phyloP scores from a whole-genome alignment of 1,140 invertebrate genomes.

The Anastrepha ludens region DNA sequence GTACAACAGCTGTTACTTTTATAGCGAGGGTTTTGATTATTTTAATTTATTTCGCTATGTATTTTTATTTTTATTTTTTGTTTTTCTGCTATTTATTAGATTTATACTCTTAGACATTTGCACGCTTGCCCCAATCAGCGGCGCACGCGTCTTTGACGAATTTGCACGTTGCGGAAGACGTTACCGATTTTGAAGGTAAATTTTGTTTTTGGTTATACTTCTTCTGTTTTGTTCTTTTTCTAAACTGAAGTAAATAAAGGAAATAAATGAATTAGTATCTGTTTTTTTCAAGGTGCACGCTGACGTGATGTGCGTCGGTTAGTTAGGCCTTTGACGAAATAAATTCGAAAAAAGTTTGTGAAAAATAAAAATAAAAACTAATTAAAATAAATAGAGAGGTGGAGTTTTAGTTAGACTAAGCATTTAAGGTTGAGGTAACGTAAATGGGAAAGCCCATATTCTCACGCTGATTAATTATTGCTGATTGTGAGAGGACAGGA shows the following conservation, averaged over 20 bases:
- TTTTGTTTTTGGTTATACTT: neutral
- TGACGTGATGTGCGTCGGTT: slow-evolving; percentile 8
- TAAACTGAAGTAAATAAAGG: neutral
- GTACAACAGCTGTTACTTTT: slow-evolving; percentile 1
- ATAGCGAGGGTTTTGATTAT: neutral
- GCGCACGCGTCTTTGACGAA: slow-evolving; percentile 38
- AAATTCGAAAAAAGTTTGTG: neutral
- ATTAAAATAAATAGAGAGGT: no score
- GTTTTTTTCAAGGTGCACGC: slow-evolving; percentile 4
- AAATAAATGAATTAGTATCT: neutral
- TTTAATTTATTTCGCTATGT: neutral
- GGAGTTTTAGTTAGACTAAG: no score
- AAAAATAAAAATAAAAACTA: neutral
- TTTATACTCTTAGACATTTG: neutral
- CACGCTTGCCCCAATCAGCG: neutral
- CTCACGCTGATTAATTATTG: no score
- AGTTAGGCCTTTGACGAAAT: neutral
- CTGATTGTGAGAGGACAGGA: no score
- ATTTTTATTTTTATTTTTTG: neutral
- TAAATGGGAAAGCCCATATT: no score
- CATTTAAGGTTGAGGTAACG: no score
- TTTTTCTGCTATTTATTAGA: neutral
- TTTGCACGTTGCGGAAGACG: slow-evolving; percentile 39
- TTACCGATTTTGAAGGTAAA: neutral
- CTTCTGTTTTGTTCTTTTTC: neutral